phyloP scores from a whole-genome alignment of 2,797 vertebrate genomes.

The Artibeus jamaicensis region DNA sequence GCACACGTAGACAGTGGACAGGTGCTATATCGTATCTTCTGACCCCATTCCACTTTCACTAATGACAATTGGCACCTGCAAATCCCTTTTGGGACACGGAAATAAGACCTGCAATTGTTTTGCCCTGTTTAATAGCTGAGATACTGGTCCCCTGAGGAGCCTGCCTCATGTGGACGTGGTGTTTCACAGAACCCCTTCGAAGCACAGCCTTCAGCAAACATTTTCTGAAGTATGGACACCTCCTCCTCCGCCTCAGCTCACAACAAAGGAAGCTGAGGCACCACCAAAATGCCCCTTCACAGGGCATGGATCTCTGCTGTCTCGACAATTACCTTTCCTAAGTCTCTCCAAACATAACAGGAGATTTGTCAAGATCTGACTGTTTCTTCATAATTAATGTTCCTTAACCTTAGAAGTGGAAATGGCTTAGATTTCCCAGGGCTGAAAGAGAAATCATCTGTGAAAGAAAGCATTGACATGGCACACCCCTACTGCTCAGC shows the following conservation, averaged over 20 bases:
- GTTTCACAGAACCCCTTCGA: neutral
- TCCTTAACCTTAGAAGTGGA: neutral
- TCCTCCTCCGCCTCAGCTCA: neutral
- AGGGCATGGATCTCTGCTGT: neutral
- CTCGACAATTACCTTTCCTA: neutral
- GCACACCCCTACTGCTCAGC: neutral
- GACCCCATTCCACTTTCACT: slow-evolving; percentile 17
- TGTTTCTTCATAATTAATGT: neutral
- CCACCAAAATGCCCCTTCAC: neutral
- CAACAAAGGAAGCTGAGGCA: neutral
- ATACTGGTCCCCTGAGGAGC: neutral
- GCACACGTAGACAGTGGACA: neutral
- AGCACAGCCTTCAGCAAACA: neutral
- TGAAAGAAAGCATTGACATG: neutral
- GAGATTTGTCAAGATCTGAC: neutral
- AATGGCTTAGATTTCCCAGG: neutral
- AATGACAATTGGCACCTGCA: slow-evolving; percentile 1
- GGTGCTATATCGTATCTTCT: neutral
- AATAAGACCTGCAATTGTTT: neutral
- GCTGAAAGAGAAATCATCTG: neutral
- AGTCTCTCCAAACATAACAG: neutral
- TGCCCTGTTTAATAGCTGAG: neutral
- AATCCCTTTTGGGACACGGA: neutral
- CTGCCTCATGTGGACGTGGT: rapidly evolving
- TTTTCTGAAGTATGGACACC: neutral